Base-by-base conservation (phyloP, 2,797 vertebrate species). In the Ammospiza maritima region DNA sequence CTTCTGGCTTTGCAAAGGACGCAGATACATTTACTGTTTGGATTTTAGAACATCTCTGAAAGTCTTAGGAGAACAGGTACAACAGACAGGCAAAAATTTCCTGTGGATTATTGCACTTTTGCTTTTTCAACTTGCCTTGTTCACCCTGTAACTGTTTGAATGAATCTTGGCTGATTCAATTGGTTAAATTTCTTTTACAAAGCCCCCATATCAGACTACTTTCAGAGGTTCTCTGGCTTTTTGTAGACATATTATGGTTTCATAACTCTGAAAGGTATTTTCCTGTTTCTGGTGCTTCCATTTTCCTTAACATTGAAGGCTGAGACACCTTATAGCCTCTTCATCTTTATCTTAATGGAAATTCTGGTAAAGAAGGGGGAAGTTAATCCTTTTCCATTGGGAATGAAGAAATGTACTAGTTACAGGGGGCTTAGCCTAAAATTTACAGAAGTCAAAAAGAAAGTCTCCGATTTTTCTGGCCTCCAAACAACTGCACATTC, bases 401-500 rank as follows among this genome's bases (percentile, higher is more conserved):
- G 88, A 96, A 92, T 67, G 70, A 34, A 67, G 36, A 92, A 91
- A 85, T 10, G 5, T 32, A 42, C 22, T 47, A 16, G n/a, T 88
- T 92, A 67, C 0, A 7, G 23, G 42, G 29, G 51, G 34, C 45
- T 94, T 86, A 92, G 65, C 56, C 71, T 78, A 67, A 70, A 70
- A 84, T 81, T 84, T 56, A 78, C 66, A 76, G 73, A 93, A 93
- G 58, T 79, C 17, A 67, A n/a, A 92, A 95, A 83, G 50, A 92
- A 88, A 76, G 21, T 25, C 57, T 60, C 47, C 0, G 2, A 50
- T 48, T 86, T 81, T 64, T 40, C 79, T 90, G 85, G 79, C 79
- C 67, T 88, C 67, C 56, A 66, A 88, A 78, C 64, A 84, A 96
- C 77, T 86, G 73, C 36, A 70, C 92, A 90, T 96, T 96, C 92